phyloP scores from a whole-genome alignment of 2,797 vertebrate genomes.

The Etheostoma nigrum region DNA sequence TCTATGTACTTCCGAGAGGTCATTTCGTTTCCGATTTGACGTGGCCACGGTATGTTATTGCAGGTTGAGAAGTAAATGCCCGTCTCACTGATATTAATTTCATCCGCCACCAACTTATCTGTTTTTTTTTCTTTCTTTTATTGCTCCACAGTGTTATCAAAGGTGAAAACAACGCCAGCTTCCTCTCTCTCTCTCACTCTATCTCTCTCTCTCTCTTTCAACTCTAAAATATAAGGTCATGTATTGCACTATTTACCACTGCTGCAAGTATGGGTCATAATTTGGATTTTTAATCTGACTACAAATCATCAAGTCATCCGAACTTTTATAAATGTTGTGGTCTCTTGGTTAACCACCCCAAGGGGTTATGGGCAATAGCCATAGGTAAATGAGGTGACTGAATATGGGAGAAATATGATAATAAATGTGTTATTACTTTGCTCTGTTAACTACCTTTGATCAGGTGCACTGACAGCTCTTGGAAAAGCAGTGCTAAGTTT shows the following conservation, averaged over 20 bases:
- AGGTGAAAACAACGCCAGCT: neutral
- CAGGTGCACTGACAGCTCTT: neutral
- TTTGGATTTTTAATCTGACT: neutral
- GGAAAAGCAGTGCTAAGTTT: neutral
- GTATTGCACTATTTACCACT: neutral
- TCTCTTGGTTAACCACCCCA: neutral
- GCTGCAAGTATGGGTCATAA: neutral
- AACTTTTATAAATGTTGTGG: neutral
- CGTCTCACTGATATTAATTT: neutral
- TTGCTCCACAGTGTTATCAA: neutral
- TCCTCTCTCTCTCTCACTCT: neutral
- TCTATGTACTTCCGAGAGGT: conserved; percentile 35
- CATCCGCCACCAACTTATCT: neutral
- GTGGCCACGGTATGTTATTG: conserved; percentile 55
- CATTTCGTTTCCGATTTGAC: conserved; percentile 59
- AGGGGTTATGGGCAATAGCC: neutral
- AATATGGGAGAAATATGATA: neutral
- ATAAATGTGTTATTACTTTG: conserved; percentile 15
- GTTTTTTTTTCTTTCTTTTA: neutral
- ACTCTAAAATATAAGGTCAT: neutral
- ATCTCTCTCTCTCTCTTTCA: no score
- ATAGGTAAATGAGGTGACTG: neutral
- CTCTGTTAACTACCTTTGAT: neutral
- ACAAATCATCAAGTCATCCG: neutral
- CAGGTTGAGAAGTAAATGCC: conserved; percentile 46